Evolutionary conservation across 1,140 invertebrate genomes (phyloP).

Genomic region (Brachystomella parvula): DNA sequence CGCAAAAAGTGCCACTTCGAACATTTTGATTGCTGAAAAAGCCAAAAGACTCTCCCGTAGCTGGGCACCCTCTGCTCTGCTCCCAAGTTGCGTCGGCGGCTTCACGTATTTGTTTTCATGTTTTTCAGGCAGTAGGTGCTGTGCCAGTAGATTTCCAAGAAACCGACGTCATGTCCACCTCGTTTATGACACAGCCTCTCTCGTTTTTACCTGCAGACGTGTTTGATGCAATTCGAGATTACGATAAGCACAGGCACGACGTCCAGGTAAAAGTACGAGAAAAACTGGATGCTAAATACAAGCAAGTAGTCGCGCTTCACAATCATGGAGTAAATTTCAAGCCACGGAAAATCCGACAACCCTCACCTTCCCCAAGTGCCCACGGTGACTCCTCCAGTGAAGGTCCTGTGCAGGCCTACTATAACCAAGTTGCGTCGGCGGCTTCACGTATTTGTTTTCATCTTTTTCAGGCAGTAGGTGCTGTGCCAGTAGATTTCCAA

Average conservation of each 20-base stretch:
- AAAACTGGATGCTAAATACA: not conserved
- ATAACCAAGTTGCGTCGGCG: too few species aligned
- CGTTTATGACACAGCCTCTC: not conserved
- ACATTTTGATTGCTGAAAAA: not conserved
- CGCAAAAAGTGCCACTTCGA: not conserved
- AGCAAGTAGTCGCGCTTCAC: not conserved
- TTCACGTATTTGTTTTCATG: not conserved
- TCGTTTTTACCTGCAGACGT: not conserved
- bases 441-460: too few species aligned
- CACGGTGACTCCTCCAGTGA: not conserved
- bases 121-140: not conserved
- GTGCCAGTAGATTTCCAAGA: not conserved
- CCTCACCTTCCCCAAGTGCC: not conserved
- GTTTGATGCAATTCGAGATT: not conserved
- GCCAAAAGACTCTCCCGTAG: too few species aligned
- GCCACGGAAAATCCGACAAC: not conserved
- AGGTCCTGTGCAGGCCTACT: not conserved
- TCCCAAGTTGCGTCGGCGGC: too few species aligned
- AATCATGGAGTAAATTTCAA: not conserved
- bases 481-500: not conserved
- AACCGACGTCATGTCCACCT: not conserved
- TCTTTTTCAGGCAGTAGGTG: too few species aligned
- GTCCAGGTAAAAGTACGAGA: not conserved
- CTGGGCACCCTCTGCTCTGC: too few species aligned
- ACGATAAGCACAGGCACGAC: not conserved